Percentiles rank a stretch among this genome's conserved stretches.
Evolutionary conservation across 2,113 vertebrate species (phyloP).

Genomic region (Fulica atra): DNA sequence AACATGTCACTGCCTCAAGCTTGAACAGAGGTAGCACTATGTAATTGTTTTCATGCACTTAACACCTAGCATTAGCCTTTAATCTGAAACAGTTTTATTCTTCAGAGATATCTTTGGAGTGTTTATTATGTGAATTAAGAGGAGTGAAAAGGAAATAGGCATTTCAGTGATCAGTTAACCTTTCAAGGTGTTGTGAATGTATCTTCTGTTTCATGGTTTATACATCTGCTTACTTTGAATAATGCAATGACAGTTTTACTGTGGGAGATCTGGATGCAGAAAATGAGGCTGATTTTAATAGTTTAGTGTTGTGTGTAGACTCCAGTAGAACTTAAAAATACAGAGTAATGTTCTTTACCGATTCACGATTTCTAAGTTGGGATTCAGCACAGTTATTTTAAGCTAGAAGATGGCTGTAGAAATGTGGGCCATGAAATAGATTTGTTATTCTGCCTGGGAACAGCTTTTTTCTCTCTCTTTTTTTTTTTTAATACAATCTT

Average conservation of each 20-base stretch:
- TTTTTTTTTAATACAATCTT: background rate
- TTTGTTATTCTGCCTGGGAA: background rate
- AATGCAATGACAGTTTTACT: background rate
- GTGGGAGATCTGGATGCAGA: background rate
- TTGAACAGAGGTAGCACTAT: background rate
- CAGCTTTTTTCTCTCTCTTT: background rate
- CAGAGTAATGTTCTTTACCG: background rate
- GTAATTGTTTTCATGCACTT: background rate
- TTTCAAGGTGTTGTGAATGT: background rate
- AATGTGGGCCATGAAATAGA: background rate
- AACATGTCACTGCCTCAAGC: background rate
- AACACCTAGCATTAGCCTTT: background rate
- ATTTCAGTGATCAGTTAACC: background rate
- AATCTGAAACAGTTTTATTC: background rate
- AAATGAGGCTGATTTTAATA: background rate
- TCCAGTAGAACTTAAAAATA: background rate
- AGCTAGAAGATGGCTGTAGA: background rate
- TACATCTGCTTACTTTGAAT: background rate
- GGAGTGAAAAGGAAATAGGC: background rate
- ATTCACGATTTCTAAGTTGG: background rate
- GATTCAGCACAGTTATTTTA: background rate
- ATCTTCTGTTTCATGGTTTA: background rate
- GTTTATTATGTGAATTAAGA: background rate
- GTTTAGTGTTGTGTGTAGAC: background rate
- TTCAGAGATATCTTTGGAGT: background rate